A percentile compares a stretch with the other conserved stretches of the same genome.
phyloP scores from a whole-genome alignment of 2,113 vertebrate species.

The Nothoprocta pentlandii region DNA sequence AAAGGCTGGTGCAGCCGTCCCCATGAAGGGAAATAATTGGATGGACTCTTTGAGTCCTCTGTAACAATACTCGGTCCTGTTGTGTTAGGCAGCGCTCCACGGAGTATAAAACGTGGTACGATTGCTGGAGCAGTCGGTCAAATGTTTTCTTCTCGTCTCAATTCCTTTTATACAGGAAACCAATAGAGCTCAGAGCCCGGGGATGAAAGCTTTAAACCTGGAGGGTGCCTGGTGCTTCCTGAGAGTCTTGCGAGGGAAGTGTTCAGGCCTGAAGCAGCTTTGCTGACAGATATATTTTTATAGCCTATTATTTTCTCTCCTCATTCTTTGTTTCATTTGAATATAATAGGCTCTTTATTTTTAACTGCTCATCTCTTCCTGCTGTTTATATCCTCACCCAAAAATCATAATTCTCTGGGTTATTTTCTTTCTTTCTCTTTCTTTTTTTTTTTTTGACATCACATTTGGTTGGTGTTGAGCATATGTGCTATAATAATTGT shows the following conservation, averaged over 20 bases:
- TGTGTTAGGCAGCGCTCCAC: slow-evolving; percentile 65
- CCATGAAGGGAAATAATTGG: slow-evolving; percentile 61
- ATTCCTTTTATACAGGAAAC: slow-evolving; percentile 62
- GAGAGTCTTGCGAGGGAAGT: slow-evolving; percentile 10
- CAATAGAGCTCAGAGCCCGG: slow-evolving; percentile 32
- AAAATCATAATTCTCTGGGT: slow-evolving; percentile 30
- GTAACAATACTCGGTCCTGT: slow-evolving; percentile 64
- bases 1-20: slow-evolving; percentile 40
- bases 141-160: slow-evolving; percentile 58
- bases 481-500: not conserved
- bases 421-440: not conserved
- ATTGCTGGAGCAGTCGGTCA: slow-evolving; percentile 50
- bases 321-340: slow-evolving; percentile 55
- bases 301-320: slow-evolving; percentile 29
- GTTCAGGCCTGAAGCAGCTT: slow-evolving; percentile 28
- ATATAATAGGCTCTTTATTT: slow-evolving; percentile 61
- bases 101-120: slow-evolving; percentile 49
- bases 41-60: slow-evolving; percentile 64
- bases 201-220: slow-evolving; percentile 65
- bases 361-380: slow-evolving; percentile 53
- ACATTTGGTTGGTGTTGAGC: slow-evolving; percentile 21
- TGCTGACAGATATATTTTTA: slow-evolving; percentile 54
- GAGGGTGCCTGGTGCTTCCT: slow-evolving; percentile 63
- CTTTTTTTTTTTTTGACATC: not conserved
- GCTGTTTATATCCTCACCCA: slow-evolving; percentile 16